A percentile compares a stretch with the other conserved stretches of the same genome.
Evolutionary conservation across 2,113 vertebrate genomes (phyloP).

Genomic region (Gila orcuttii): DNA sequence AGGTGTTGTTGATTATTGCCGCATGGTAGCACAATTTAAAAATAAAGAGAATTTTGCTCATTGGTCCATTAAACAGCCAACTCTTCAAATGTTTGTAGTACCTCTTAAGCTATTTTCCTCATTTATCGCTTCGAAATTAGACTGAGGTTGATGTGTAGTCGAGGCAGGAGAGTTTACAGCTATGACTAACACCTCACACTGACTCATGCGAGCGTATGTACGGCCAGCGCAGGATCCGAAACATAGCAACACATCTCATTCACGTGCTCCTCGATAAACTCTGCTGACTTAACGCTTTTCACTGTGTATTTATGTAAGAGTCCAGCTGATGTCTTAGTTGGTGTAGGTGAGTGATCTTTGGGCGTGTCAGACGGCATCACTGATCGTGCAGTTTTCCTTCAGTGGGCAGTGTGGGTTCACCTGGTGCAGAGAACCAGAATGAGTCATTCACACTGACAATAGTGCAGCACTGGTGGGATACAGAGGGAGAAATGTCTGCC

Average conservation of each 20-base stretch:
- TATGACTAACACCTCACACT: constrained; percentile 64
- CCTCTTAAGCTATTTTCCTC: not conserved
- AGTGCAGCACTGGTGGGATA: constrained; percentile 5
- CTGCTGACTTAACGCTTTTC: not conserved
- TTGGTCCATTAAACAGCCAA: not conserved
- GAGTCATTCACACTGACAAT: constrained; percentile 46
- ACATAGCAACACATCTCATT: constrained; percentile 9
- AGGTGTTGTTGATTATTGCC: not conserved
- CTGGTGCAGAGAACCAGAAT: constrained; percentile 35
- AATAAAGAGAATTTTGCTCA: too few relatives aligned
- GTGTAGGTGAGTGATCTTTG: constrained; percentile 1
- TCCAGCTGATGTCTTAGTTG: not conserved
- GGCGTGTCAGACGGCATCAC: constrained; percentile 38
- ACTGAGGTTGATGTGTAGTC: not conserved
- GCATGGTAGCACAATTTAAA: not conserved
- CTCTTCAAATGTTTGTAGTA: too few relatives aligned
- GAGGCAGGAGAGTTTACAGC: constrained; percentile 47
- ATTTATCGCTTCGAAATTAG: not conserved
- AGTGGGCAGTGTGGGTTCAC: constrained; percentile 53
- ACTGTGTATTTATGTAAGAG: not conserved
- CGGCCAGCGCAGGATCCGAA: not conserved
- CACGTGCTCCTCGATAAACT: not conserved
- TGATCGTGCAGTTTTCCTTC: constrained; percentile 53
- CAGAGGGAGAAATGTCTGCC: constrained; percentile 16
- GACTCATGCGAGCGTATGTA: constrained; percentile 61